Conservation (phyloP, 2,888 invertebrate species). For the Sipunculus nudus region DNA sequence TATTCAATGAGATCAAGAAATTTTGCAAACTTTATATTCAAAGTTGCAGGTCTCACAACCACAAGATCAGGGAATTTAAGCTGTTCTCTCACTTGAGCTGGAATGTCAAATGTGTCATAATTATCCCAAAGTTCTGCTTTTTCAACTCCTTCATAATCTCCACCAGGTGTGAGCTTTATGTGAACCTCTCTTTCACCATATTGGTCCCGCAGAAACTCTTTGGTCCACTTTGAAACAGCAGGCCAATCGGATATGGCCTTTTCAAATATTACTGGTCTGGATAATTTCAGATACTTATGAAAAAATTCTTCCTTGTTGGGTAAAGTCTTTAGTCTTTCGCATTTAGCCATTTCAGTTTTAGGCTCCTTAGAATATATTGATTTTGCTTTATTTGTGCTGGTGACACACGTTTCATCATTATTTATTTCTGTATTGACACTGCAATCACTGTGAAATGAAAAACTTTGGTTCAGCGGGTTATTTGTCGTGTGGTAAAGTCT, state of each 20-base stretch:
- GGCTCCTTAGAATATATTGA: not conserved
- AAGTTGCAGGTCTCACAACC: constrained; percentile 59
- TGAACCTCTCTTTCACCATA: constrained; percentile 52
- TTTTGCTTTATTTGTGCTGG: not conserved
- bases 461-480: constrained; percentile 11
- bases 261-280: constrained; percentile 59
- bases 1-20: constrained; percentile 56
- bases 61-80: constrained; percentile 58
- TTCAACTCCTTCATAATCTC: constrained; percentile 63
- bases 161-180: constrained; percentile 57
- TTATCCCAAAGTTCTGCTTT: constrained; percentile 52
- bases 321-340: constrained; percentile 21
- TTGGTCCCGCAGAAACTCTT: constrained; percentile 45
- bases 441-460: not conserved
- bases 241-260: constrained; percentile 50
- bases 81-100: constrained; percentile 46
- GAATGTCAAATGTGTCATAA: constrained; percentile 50
- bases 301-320: constrained; percentile 48
- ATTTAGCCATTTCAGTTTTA: constrained; percentile 12
- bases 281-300: constrained; percentile 51
- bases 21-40: constrained; percentile 54
- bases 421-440: not conserved
- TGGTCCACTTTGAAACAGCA: constrained; percentile 58
- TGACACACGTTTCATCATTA: constrained; percentile 20
- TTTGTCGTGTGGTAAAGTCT: constrained; percentile 4